Percentiles rank a stretch among this genome's conserved stretches.
These are phyloP conservation scores for Ibycter americanus DNA, from an alignment of 2,797 vertebrate genomes.

Conservation along the genomic window DNA sequence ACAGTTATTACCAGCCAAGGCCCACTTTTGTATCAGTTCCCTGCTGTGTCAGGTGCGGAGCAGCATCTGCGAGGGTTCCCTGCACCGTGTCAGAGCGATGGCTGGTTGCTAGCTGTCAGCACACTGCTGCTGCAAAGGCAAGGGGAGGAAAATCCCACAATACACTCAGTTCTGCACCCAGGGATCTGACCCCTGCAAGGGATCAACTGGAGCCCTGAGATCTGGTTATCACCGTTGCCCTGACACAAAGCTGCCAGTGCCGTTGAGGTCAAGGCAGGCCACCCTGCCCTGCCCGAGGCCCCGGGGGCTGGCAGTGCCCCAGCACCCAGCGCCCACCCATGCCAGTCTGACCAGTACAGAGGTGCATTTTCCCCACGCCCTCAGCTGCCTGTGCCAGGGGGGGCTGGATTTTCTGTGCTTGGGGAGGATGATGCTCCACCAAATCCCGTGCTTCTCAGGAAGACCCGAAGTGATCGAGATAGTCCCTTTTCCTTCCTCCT, in stretches of 20 bases:
- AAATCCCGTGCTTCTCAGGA: neutral
- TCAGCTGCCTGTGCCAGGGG: neutral
- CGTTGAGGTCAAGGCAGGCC: rapidly evolving
- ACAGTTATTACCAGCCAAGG: neutral
- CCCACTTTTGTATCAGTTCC: neutral
- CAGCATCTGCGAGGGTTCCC: neutral
- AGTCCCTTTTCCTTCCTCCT: neutral
- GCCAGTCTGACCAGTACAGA: rapidly evolving
- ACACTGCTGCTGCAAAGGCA: neutral
- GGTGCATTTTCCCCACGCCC: neutral
- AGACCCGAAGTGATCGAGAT: rapidly evolving
- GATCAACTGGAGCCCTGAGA: neutral
- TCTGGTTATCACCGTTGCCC: neutral
- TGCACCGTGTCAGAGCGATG: rapidly evolving
- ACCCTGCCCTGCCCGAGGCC: neutral
- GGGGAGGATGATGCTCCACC: neutral
- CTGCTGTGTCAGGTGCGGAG: neutral
- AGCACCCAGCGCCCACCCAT: rapidly evolving
- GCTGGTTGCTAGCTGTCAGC: neutral
- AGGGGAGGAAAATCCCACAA: neutral
- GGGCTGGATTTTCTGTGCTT: neutral
- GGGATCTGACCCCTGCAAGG: neutral
- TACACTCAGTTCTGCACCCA: too few species aligned
- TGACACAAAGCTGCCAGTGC: neutral
- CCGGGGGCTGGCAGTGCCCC: neutral